phyloP scores from a whole-genome alignment of 2,113 vertebrate species.

The Laticauda colubrina region DNA sequence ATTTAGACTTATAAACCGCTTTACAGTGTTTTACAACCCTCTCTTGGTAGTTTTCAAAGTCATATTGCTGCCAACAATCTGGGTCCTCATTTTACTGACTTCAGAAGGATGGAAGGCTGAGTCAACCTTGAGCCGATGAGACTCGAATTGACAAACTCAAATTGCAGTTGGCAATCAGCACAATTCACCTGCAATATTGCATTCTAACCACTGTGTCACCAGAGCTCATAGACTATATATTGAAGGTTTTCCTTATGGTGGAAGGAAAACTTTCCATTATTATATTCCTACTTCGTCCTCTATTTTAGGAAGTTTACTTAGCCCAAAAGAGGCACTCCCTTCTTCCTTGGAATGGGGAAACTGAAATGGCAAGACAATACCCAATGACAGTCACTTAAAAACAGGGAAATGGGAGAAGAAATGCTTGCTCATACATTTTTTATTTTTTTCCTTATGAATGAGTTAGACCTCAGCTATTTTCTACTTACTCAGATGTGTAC shows the following conservation, averaged over 20 bases:
- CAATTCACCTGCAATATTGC: neutral
- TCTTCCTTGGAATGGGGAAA: neutral
- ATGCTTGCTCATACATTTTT: neutral
- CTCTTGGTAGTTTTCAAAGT: neutral
- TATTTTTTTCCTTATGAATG: neutral
- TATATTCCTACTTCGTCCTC: neutral
- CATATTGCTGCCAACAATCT: neutral
- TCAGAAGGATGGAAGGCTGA: neutral
- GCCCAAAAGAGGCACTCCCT: neutral
- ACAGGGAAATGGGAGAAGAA: neutral
- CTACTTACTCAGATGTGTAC: neutral
- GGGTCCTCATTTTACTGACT: neutral
- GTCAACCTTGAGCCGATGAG: neutral
- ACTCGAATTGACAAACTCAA: neutral
- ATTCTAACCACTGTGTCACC: neutral
- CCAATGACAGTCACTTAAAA: neutral
- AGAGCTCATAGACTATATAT: neutral
- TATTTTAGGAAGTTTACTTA: neutral
- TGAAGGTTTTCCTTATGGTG: neutral
- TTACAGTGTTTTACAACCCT: too few relatives aligned
- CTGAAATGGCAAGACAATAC: neutral
- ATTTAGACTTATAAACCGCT: too few relatives aligned
- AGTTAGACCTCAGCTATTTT: neutral
- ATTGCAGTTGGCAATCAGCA: too few relatives aligned
- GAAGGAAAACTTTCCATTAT: neutral